These are phyloP conservation scores for Drosophila anomalata DNA, from an alignment of 2,888 invertebrate genomes.

Conservation along the genomic window DNA sequence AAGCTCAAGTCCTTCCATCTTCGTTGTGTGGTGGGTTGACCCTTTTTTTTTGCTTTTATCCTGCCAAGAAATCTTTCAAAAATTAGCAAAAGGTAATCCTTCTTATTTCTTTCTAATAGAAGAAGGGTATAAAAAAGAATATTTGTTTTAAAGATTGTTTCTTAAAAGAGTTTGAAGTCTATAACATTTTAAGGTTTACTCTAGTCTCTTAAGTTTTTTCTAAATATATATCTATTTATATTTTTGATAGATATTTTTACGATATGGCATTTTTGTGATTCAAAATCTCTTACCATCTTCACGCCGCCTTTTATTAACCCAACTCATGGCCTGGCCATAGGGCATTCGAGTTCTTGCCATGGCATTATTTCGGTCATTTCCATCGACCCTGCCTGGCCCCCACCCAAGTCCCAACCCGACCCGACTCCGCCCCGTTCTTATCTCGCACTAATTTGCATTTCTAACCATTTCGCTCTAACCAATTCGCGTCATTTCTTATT, in stretches of 20 bases:
- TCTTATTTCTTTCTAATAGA: slow-evolving; percentile 49
- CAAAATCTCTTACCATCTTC: slow-evolving; percentile 3
- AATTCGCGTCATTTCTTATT: slow-evolving; percentile 78
- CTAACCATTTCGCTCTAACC: slow-evolving; percentile 77
- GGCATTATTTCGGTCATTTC: slow-evolving; percentile 29
- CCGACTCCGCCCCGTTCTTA: slow-evolving; percentile 50
- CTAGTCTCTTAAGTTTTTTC: no score
- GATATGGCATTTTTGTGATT: not conserved
- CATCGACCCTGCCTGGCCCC: slow-evolving; percentile 15
- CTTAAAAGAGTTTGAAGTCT: no score
- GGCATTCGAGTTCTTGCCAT: slow-evolving; percentile 43
- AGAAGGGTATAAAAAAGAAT: slow-evolving; percentile 36
- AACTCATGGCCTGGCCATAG: slow-evolving; percentile 24
- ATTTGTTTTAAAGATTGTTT: not conserved
- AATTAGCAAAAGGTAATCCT: slow-evolving; percentile 72
- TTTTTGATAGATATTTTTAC: no score
- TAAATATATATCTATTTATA: no score
- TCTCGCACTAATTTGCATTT: slow-evolving; percentile 74
- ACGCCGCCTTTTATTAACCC: slow-evolving; percentile 4
- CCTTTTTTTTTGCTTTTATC: slow-evolving; percentile 26
- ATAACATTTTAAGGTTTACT: no score
- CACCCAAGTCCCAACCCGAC: not conserved
- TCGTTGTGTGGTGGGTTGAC: slow-evolving; percentile 16
- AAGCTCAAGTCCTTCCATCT: slow-evolving; percentile 56
- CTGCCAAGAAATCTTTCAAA: slow-evolving; percentile 70